Conservation (phyloP, 2,797 vertebrate species). For the Silurus lanzhouensis region DNA sequence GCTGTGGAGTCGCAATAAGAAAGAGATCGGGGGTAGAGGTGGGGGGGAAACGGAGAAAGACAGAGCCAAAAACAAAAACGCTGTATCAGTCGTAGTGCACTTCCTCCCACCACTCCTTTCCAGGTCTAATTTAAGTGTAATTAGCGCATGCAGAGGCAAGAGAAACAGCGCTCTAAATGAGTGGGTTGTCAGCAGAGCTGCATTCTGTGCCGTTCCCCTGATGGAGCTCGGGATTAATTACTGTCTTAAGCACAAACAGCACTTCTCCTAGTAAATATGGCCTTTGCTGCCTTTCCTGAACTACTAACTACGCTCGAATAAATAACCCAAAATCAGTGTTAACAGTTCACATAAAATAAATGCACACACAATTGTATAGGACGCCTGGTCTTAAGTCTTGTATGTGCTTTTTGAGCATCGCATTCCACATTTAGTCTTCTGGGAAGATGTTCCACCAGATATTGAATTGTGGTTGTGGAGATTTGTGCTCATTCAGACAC, state of each 20-base stretch:
- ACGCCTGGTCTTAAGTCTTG: too few species aligned
- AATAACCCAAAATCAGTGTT: conserved; percentile 26
- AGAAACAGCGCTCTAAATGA: conserved; percentile 73
- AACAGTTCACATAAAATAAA: neutral
- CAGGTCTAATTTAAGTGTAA: conserved; percentile 77
- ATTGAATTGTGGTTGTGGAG: too few species aligned
- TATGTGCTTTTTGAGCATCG: too few species aligned
- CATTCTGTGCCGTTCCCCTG: conserved; percentile 66
- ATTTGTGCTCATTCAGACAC: too few species aligned
- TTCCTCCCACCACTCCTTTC: conserved; percentile 57
- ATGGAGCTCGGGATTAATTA: conserved; percentile 76
- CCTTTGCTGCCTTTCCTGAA: conserved; percentile 19
- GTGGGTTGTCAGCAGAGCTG: conserved; percentile 71
- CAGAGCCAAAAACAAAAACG: conserved; percentile 60
- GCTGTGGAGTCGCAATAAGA: conserved; percentile 10
- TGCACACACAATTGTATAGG: too few species aligned
- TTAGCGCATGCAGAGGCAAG: conserved; percentile 68
- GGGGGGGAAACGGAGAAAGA: conserved; percentile 30
- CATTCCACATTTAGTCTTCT: too few species aligned
- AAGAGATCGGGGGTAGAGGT: neutral
- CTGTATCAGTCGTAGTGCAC: conserved; percentile 60
- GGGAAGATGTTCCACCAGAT: too few species aligned
- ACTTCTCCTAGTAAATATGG: conserved; percentile 48
- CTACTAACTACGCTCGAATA: conserved; percentile 23
- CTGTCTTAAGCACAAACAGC: conserved; percentile 70